Evolutionary conservation across 37 sponge, comb jelly and placozoan genomes (phyloP).

Genomic region (Ianthella basta): DNA sequence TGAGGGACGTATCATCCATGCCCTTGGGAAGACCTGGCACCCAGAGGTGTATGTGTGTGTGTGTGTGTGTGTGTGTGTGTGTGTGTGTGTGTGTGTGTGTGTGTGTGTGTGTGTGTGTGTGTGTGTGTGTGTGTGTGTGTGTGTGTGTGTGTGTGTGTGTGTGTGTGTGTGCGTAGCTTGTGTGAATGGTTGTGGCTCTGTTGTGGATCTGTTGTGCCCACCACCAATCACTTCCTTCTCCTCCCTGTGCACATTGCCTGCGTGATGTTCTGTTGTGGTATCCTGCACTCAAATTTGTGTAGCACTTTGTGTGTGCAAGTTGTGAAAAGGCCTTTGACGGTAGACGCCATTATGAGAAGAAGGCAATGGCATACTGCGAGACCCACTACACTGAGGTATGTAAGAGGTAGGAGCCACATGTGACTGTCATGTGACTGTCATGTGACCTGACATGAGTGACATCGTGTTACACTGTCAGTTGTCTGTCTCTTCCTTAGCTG

Average conservation of each 20-base stretch:
- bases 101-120: neutral
- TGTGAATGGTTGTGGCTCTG: no score
- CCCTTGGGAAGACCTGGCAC: slow-evolving; percentile 89
- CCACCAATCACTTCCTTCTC: no score
- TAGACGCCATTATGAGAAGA: slow-evolving; percentile 91
- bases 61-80: neutral
- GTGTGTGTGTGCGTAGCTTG: neutral
- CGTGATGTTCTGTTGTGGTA: no score
- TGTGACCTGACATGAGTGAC: neutral
- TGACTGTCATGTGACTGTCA: neutral
- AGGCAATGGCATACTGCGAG: slow-evolving; percentile 96
- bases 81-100: neutral
- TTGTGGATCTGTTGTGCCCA: no score
- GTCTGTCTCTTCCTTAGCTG: slow-evolving; percentile 48
- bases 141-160: neutral
- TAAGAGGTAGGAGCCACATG: neutral
- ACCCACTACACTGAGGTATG: slow-evolving; percentile 91
- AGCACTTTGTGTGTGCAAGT: slow-evolving; percentile 98
- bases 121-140: neutral
- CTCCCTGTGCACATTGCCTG: no score
- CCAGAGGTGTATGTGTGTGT: slow-evolving; percentile 65
- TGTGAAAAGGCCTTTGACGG: slow-evolving; percentile 99
- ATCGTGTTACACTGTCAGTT: neutral
- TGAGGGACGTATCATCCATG: slow-evolving; percentile 93
- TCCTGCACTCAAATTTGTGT: no score